phyloP scores from a whole-genome alignment of 2,888 invertebrate genomes.

The Idaea aversata region DNA sequence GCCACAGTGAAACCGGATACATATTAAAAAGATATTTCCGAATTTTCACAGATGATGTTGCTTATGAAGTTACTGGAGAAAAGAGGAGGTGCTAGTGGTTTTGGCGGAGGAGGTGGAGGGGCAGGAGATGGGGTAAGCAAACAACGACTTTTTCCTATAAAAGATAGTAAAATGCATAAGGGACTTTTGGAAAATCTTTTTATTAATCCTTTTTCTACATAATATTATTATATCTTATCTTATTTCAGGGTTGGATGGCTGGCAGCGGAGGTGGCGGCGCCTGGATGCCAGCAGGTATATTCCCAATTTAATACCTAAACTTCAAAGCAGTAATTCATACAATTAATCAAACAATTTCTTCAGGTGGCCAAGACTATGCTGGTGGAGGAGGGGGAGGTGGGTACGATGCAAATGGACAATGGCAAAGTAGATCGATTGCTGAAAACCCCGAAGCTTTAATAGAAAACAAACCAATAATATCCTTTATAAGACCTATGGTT shows the following conservation, averaged over 20 bases:
- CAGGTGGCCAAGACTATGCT: slow-evolving; percentile 68
- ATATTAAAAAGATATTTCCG: neutral
- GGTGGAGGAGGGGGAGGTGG: slow-evolving; percentile 49
- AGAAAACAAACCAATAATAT: slow-evolving; percentile 42
- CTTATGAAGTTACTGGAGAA: slow-evolving; percentile 69
- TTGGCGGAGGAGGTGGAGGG: slow-evolving; percentile 45
- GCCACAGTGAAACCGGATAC: neutral
- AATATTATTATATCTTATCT: slow-evolving; percentile 5
- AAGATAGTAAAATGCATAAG: neutral
- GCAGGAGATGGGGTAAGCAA: slow-evolving; percentile 53
- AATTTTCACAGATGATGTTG: slow-evolving; percentile 60
- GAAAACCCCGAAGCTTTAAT: slow-evolving; percentile 33
- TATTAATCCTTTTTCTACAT: neutral
- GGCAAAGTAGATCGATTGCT: slow-evolving; percentile 68
- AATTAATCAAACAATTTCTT: slow-evolving; percentile 38
- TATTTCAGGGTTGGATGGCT: slow-evolving; percentile 66
- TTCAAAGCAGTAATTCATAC: slow-evolving; percentile 23
- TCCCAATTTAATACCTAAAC: slow-evolving; percentile 44
- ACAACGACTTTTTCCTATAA: neutral
- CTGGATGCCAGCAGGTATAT: slow-evolving; percentile 76
- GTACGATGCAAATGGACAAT: slow-evolving; percentile 72
- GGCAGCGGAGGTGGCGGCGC: slow-evolving; percentile 69
- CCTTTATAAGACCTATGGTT: slow-evolving; percentile 46
- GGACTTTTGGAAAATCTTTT: neutral
- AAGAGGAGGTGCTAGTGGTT: slow-evolving; percentile 57